Conservation (phyloP, 2,888 invertebrate species). For the Drosophila flavopinicola region DNA sequence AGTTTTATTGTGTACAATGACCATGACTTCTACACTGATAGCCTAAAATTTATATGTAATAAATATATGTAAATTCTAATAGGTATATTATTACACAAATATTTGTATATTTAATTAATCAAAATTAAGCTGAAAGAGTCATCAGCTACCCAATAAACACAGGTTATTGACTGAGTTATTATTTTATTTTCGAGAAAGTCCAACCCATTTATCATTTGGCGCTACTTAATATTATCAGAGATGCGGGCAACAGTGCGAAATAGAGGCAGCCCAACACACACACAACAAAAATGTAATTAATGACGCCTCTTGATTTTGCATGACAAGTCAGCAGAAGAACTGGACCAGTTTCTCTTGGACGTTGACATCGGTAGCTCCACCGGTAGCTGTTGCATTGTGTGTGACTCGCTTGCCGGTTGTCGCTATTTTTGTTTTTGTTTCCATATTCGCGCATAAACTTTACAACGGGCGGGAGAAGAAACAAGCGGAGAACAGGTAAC, state of each 20-base stretch:
- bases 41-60: too few species aligned
- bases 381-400: conserved; percentile 12
- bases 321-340: conserved; percentile 41
- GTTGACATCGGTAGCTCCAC: conserved; percentile 39
- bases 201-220: conserved; percentile 32
- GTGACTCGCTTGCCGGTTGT: conserved; percentile 37
- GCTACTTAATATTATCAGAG: conserved; percentile 28
- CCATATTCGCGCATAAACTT: conserved; percentile 47
- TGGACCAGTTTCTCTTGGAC: conserved; percentile 56
- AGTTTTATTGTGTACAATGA: too few species aligned
- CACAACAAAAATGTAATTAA: conserved; percentile 39
- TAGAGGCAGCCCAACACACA: conserved; percentile 28
- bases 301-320: conserved; percentile 30
- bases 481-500: conserved; percentile 13
- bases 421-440: conserved; percentile 63
- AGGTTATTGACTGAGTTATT: conserved; percentile 14
- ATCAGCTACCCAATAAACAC: neutral
- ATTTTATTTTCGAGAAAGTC: conserved; percentile 6
- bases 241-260: conserved; percentile 26
- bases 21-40: too few species aligned
- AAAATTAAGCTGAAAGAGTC: neutral
- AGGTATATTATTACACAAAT: neutral
- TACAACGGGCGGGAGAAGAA: conserved; percentile 11
- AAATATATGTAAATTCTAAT: too few species aligned
- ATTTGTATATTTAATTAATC: neutral